Evolutionary conservation across 2,888 invertebrate genomes (phyloP), one percentile per base, ranked within the genome.

Genomic region (Crioceris asparagi): DNA sequence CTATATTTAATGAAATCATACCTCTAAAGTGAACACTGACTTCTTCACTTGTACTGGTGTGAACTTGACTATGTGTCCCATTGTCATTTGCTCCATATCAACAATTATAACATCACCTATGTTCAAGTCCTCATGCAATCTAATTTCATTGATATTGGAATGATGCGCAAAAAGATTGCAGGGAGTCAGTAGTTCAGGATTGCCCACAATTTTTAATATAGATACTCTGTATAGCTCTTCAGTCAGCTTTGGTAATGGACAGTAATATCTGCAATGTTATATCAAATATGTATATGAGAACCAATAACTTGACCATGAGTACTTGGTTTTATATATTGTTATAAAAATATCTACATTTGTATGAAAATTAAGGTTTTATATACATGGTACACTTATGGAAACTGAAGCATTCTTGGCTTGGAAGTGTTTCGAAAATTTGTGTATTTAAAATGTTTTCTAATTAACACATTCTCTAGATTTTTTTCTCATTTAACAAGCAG

Each of bases 191-290:
- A 52, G 50, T 30, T 39, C 40, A 10, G 39, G 42, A 3, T 32
- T 37, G 7, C 43, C 46, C 6, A 21, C 35, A 0, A 68, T 44
- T 43, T 69, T 58, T 1, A 66, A 63, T 2, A 70, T 51, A 57
- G 62, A 61, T 0, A 70, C 61, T 32, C 70, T 59, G 8, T 66
- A 58, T n/a, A 59, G 56, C 26, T 70, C 69, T 0, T 64, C 61
- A 32, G 58, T 61, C 12, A 69, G 36, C 38, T 66, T 68, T 10
- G 69, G 68, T 0, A 70, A 50, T 2, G 68, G 65, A 0, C 67
- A 47, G 43, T 62, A 68, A 33, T 59, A 53, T 2, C 70, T 70
- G 58, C 21, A 47, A 42, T 37, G 27, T n/a, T n/a, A n/a, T n/a
- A n/a, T n/a, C n/a, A n/a, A n/a, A n/a, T n/a, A n/a, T n/a, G n/a